Evolutionary conservation across 2,797 vertebrate species (phyloP).

Genomic region (Acanthiza pusilla): DNA sequence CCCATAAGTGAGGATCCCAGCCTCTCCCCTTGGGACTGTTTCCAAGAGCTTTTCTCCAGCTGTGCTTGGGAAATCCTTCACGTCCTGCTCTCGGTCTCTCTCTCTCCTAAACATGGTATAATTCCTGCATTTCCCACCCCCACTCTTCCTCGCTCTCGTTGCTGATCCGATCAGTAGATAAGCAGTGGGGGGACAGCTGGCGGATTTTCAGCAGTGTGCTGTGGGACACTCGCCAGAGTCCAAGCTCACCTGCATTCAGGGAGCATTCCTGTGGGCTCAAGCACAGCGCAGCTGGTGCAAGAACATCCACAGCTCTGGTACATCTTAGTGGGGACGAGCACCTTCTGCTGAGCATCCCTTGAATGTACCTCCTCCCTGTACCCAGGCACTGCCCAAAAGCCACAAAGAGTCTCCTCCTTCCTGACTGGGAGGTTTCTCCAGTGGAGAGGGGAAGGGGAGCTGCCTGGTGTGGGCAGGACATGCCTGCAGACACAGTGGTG

Average conservation of each 20-base stretch:
- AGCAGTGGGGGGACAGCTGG: not conserved
- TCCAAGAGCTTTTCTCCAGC: not conserved
- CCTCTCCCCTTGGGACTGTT: not conserved
- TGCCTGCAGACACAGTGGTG: not conserved
- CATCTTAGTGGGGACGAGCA: rapidly evolving
- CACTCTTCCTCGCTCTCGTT: not conserved
- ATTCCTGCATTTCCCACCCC: not conserved
- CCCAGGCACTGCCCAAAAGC: not conserved
- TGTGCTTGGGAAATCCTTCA: not conserved
- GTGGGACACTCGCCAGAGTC: not conserved
- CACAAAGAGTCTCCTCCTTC: not conserved
- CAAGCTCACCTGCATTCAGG: not conserved
- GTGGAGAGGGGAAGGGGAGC: not conserved
- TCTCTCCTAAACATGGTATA: not conserved
- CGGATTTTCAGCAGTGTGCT: not conserved
- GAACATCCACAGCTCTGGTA: not conserved
- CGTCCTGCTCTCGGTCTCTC: not conserved
- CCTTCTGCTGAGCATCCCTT: not conserved
- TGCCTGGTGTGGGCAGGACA: not conserved
- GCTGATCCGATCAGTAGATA: not conserved
- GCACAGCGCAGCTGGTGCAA: not conserved
- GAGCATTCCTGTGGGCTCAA: not conserved
- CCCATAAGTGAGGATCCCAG: not conserved
- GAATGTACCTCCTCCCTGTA: rapidly evolving
- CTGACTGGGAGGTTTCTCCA: not conserved